Evolutionary conservation across 2,113 vertebrate species (phyloP).

Genomic region (Danionella cerebrum): DNA sequence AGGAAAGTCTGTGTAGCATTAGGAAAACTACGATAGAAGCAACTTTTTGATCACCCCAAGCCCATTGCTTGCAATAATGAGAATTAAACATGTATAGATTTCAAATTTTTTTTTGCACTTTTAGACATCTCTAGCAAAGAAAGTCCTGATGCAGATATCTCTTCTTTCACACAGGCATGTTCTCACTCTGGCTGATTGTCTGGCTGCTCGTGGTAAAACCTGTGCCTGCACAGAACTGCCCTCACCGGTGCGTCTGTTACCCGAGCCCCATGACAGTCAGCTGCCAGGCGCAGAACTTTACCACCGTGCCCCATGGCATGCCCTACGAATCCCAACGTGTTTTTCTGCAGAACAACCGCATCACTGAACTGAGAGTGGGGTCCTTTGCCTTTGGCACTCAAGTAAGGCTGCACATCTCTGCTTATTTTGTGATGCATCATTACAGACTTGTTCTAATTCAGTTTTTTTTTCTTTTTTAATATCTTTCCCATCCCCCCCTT

Average conservation of each 20-base stretch:
- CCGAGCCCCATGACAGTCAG: slow-evolving; percentile 92
- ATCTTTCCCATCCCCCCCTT: not conserved
- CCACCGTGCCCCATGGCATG: slow-evolving; percentile 79
- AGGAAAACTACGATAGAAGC: no score
- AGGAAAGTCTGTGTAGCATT: no score
- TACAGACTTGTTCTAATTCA: no score
- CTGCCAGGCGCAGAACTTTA: slow-evolving; percentile 98
- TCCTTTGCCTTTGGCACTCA: slow-evolving; percentile 89
- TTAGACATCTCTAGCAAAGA: no score
- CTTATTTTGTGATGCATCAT: not conserved
- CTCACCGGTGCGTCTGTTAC: slow-evolving; percentile 90
- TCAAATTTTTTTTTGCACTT: no score
- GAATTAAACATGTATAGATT: no score
- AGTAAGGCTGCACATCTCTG: slow-evolving; percentile 43
- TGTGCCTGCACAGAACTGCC: slow-evolving; percentile 70
- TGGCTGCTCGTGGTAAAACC: slow-evolving; percentile 75
- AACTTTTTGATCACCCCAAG: no score
- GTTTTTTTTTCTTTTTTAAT: not conserved
- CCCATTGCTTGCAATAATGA: no score
- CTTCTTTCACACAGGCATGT: slow-evolving; percentile 58
- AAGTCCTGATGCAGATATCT: slow-evolving; percentile 28
- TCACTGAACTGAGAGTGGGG: slow-evolving; percentile 84
- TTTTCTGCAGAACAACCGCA: slow-evolving; percentile 97
- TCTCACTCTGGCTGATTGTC: slow-evolving; percentile 74
- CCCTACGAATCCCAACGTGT: slow-evolving; percentile 86